Base-by-base conservation (phyloP, 2,888 invertebrate genomes). In the Drosophila pullipes region DNA sequence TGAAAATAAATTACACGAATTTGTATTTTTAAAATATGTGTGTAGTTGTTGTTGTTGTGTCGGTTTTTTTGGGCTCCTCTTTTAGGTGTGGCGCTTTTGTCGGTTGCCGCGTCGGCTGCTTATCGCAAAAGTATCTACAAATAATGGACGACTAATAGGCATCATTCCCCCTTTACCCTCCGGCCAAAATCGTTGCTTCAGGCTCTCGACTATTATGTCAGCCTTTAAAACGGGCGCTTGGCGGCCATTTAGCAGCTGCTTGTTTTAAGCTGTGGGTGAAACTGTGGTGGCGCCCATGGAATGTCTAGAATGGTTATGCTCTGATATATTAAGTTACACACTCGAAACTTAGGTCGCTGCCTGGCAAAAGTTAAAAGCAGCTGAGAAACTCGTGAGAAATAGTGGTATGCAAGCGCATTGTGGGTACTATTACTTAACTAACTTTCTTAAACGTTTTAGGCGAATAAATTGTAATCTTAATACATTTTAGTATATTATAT, bases 1-100 rank as follows among this genome's bases (percentile, higher is more conserved):
- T 89, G 77, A 76, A 85, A 89, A 85, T 85, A 87, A 89, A 89
- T 89, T 89, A 87, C 90, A 80, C 70, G 64, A 89, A 85, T 82
- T 89, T 81, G 74, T 78, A 61, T 72, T 81, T 65, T 81, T 61
- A 59, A 61, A 47, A 47, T 47, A 47, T 47, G 25, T 47, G 37
- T 49, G 44, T 65, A 54, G 66, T 52, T 50, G 39, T 57, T 53
- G 58, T 54, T 50, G 28, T 30, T 37, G 55, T 31, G 47, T 25
- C 16, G 28, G 25, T 25, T 16, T 61, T 61, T 52, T 80, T 61
- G 37, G 70, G 37, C 77, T 68, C 58, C 62, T 76, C 58, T 54
- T 47, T 62, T 79, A 89, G 84, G 84, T 84, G 84, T 89, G 83
- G 89, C 83, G 77, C 70, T 76, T 78, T 86, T 84, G 85, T 80